Base-by-base conservation (phyloP, 2,888 invertebrate genomes). In the Cataglyphis altisquamis region DNA sequence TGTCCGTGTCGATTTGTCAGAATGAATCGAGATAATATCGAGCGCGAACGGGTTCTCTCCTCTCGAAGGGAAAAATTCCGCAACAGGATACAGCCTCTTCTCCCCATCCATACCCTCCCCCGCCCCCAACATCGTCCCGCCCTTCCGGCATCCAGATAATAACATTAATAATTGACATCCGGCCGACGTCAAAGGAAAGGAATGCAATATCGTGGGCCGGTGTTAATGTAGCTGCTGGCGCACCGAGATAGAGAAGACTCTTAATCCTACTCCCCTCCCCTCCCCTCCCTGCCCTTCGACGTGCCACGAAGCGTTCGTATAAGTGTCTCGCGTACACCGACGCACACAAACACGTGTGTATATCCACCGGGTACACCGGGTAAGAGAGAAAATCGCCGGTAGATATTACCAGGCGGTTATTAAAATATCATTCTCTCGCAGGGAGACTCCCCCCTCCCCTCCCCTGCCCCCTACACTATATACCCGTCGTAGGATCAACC, bases 351-450 rank as follows among this genome's bases (percentile, higher is more conserved):
- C 29, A 15, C n/a, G 41, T 29, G 29, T 41, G 41, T 29, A n/a
- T 41, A 32, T 32, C 32, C 32, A 32, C 62, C 41, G 18, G 12
- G 15, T 1, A 4, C 15, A 9, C 15, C 80, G 48, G 18, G 68
- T 70, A 78, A 78, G 64, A 78, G 64, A 45, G 45, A 45, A 36
- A 73, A 78, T 75, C 62, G 74, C 55, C 32, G 73, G 75, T 84
- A 83, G 84, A 87, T 86, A 88, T 90, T 90, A 91, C 86, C 18
- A 25, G 25, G 60, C 70, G 39, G 88, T 93, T 93, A 93, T 93
- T 93, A 93, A 92, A 93, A 90, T 90, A 91, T 90, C 92, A 88
- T 88, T 90, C 88, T 81, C 89, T 87, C 73, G 48, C 48, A n/a
- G 48, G 86, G 81, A 55, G 62, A 82, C 60, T 62, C 62, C 73